A percentile compares a stretch with the other conserved stretches of the same genome.
Evolutionary conservation across 2,888 invertebrate genomes (phyloP).

Genomic region (Cephus pygmeus): DNA sequence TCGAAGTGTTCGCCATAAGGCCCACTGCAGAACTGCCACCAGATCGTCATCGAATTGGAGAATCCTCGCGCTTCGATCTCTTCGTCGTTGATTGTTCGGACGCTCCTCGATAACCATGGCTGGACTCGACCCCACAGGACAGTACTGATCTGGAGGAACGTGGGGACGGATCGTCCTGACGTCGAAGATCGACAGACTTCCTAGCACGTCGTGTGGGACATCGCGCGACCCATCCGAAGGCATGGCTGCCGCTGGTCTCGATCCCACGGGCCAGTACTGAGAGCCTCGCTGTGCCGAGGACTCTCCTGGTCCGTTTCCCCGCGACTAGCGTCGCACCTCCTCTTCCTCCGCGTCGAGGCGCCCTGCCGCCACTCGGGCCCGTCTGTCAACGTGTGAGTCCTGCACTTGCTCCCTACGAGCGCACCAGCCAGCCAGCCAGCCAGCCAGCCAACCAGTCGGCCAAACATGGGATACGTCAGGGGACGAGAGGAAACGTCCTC

Average conservation of each 20-base stretch:
- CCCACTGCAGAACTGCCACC: too few species aligned
- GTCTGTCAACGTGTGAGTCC: conserved; percentile 12
- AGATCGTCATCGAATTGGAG: too few species aligned
- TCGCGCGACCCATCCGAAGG: conserved; percentile 15
- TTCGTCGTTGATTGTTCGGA: not conserved
- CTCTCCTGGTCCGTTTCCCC: conserved; percentile 1
- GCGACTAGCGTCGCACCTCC: conserved; percentile 19
- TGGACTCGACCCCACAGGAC: conserved; percentile 56
- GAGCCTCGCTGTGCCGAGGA: not conserved
- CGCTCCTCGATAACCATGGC: conserved; percentile 34
- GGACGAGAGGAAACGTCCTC: conserved; percentile 61
- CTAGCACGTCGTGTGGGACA: not conserved
- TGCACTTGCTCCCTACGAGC: conserved; percentile 7
- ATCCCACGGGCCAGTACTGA: conserved; percentile 60
- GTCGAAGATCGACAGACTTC: conserved; percentile 21
- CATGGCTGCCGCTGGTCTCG: conserved; percentile 52
- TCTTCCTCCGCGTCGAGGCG: conserved; percentile 13
- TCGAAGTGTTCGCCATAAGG: too few species aligned
- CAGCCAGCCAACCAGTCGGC: not conserved
- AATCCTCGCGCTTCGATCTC: not conserved
- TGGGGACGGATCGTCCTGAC: conserved; percentile 20
- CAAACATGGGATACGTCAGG: conserved; percentile 43
- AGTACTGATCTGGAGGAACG: conserved; percentile 43
- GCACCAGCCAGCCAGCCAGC: too few species aligned
- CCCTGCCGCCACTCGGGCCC: conserved; percentile 10